phyloP scores from a whole-genome alignment of 1,140 invertebrate genomes.

The Parapsyche elsis region DNA sequence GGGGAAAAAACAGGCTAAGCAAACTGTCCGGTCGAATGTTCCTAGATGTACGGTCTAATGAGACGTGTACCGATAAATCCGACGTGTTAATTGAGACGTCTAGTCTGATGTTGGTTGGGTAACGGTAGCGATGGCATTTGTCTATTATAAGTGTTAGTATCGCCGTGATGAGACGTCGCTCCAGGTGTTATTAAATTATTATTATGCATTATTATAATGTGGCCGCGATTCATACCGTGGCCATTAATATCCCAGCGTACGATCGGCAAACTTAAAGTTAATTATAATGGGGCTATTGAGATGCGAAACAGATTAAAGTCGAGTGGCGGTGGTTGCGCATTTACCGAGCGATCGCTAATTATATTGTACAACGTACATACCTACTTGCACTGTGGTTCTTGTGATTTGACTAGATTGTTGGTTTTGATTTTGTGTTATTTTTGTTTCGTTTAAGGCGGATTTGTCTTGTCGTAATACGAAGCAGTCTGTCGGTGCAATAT shows the following conservation, averaged over 20 bases:
- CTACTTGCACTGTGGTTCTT: neutral
- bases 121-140: too few species aligned
- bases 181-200: slow-evolving; percentile 2
- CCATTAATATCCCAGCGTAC: too few species aligned
- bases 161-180: too few species aligned
- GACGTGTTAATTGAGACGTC: too few species aligned
- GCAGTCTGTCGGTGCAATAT: slow-evolving; percentile 85
- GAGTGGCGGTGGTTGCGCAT: neutral
- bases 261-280: neutral
- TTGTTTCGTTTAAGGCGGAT: slow-evolving; percentile 78
- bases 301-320: neutral
- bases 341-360: neutral
- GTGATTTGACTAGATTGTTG: neutral
- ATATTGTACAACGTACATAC: neutral
- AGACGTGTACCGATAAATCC: too few species aligned
- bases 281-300: neutral
- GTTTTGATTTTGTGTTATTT: slow-evolving; percentile 27
- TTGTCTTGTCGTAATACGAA: slow-evolving; percentile 91
- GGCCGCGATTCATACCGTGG: neutral
- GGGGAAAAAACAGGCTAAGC: neutral
- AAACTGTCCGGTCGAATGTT: slow-evolving; percentile 3
- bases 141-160: too few species aligned
- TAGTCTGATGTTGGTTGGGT: too few species aligned
- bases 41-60: too few species aligned
- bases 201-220: neutral